Conservation (phyloP, 2,888 invertebrate species). For the Prosopocoilus inquinatus region DNA sequence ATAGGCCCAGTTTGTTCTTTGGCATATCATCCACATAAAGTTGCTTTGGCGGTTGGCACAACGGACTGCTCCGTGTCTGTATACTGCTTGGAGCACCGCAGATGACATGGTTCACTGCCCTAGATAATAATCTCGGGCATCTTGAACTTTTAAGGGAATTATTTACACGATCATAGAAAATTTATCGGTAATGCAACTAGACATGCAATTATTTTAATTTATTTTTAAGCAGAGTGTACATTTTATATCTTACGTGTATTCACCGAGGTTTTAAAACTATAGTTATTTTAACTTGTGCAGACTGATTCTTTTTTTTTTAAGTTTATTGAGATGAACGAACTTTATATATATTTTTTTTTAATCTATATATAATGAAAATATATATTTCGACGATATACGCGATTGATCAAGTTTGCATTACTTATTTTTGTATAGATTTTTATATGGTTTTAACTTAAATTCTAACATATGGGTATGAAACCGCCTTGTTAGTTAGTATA, state of each 20-base stretch:
- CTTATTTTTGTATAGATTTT: no score
- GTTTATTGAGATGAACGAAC: neutral
- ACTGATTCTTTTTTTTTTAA: neutral
- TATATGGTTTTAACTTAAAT: no score
- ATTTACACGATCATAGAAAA: neutral
- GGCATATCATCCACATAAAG: conserved; percentile 85
- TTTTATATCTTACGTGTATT: neutral
- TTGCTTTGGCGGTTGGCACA: conserved; percentile 82
- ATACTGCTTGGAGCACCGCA: conserved; percentile 68
- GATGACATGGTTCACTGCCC: conserved; percentile 59
- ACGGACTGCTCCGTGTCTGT: conserved; percentile 83
- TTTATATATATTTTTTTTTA: neutral
- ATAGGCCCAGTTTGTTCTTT: conserved; percentile 86
- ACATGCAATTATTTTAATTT: neutral
- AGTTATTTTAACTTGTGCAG: neutral
- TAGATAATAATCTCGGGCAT: conserved; percentile 20
- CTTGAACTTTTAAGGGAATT: conserved; percentile 12
- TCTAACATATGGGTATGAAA: no score
- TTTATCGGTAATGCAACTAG: neutral
- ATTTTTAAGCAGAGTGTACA: neutral
- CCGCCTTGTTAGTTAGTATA: neutral
- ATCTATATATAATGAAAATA: neutral
- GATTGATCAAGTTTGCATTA: no score
- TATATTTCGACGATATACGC: neutral
- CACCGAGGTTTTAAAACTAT: neutral